Evolutionary conservation across 1,140 invertebrate species (phyloP), one percentile per base, ranked within the genome.

Genomic region (Schlechtendalia chinensis): DNA sequence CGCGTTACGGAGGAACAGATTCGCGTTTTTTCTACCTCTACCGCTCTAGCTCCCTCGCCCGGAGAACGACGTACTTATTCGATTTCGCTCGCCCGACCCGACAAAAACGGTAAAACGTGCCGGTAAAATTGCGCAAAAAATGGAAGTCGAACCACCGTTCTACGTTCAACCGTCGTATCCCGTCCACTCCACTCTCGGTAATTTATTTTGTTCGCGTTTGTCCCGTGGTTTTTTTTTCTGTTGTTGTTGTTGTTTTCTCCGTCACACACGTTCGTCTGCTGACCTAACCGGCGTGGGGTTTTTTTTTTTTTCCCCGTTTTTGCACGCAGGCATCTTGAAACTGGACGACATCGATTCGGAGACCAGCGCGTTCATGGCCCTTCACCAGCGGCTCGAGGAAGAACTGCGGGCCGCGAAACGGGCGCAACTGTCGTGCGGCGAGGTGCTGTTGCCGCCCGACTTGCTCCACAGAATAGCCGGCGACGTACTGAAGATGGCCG

Each of bases 381-480:
- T 94, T 83, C 90, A 92, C 29, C 88, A 90, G 82, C 87, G 91
- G 74, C 87, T 95, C 61, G 93, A 94, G 86, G 87, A 89, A 67
- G 91, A 93, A 84, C 86, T 95, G 77, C 86, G 92, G 54, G 90
- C 90, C 53, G 93, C 93, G 3, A 94, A 94, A 84, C 89, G 90
- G 81, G 91, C 90, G 79, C 91, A 93, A 84, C 86, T 94, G 81
- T 89, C 90, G 71, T 92, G 93, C 83, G 93, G 92, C 17, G 93
- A 94, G 85, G 92, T 95, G 12, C 87, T 94, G 65, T 86, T 95
- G 82, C 93, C 94, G 16, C 90, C 90, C 59, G 91, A 93, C 85
- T 89, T 95, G 58, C 88, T 94, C 50, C 89, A 89, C 50, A 87
- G 91, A 83, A 91, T 94, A 80, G 90, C 93, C 19, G 87, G 90